Percentiles rank a stretch among this genome's conserved stretches.
These are phyloP conservation scores for Poecile montanus DNA, from an alignment of 2,797 vertebrate genomes.

Conservation along the genomic window DNA sequence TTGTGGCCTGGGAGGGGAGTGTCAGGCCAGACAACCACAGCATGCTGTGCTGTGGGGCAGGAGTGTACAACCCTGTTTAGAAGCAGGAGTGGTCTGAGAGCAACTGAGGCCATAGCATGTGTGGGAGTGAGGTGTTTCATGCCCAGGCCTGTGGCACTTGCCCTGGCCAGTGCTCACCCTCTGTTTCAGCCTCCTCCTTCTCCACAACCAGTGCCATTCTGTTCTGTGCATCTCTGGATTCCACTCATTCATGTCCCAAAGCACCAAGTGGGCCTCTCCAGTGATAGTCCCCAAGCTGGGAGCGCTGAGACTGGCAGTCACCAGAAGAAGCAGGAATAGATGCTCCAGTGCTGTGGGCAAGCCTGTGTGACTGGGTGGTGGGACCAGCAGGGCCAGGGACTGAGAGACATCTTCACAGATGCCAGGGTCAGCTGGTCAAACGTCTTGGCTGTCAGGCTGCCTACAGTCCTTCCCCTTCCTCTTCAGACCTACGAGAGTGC, in stretches of 20 bases:
- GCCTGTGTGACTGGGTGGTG: too few species aligned
- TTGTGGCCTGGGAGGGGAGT: neutral
- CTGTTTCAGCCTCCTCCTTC: neutral
- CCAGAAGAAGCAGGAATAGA: neutral
- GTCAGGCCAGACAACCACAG: neutral
- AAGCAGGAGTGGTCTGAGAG: neutral
- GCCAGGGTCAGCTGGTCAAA: neutral
- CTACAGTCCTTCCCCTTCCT: neutral
- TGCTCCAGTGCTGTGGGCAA: neutral
- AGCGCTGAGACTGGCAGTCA: neutral
- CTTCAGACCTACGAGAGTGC: neutral
- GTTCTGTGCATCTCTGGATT: neutral
- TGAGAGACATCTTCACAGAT: neutral
- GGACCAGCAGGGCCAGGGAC: accelerated
- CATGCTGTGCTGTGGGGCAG: accelerated
- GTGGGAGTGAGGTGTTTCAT: neutral
- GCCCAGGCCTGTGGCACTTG: accelerated
- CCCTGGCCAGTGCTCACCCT: neutral
- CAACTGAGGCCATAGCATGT: accelerated
- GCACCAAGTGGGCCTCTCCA: neutral
- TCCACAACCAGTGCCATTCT: accelerated
- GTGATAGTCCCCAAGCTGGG: neutral
- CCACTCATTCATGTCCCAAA: neutral
- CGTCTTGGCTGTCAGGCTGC: neutral
- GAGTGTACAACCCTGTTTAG: neutral